Percentiles rank a stretch among this genome's conserved stretches.
These are phyloP conservation scores for Caprella mutica DNA, from an alignment of 2,888 invertebrate species.

Conservation along the genomic window DNA sequence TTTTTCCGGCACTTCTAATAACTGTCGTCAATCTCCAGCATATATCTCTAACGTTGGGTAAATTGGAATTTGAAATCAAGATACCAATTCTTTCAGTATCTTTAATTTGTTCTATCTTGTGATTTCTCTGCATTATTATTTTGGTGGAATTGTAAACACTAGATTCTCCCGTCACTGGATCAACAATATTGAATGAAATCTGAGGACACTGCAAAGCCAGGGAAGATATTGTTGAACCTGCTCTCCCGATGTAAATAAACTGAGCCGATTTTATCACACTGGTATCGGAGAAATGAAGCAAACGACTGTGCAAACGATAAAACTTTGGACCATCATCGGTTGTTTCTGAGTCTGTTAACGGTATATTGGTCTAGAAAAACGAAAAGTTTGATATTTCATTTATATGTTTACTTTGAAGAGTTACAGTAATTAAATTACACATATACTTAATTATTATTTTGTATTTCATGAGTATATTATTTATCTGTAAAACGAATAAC, in stretches of 20 bases:
- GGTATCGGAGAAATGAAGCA: too few species aligned
- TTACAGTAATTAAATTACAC: too few species aligned
- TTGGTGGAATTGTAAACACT: constrained; percentile 4
- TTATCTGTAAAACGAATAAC: too few species aligned
- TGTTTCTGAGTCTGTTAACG: too few species aligned
- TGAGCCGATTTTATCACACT: too few species aligned
- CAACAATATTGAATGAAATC: constrained; percentile 13
- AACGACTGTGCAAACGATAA: too few species aligned
- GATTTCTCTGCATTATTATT: constrained; percentile 18
- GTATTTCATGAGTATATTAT: too few species aligned
- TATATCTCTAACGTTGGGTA: constrained; percentile 62
- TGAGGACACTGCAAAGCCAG: constrained; percentile 13
- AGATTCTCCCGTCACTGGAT: not conserved
- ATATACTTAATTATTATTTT: too few species aligned
- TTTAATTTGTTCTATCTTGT: constrained; percentile 66
- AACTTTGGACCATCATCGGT: too few species aligned
- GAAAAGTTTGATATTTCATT: too few species aligned
- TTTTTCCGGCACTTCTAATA: constrained; percentile 64
- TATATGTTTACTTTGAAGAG: too few species aligned
- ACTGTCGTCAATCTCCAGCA: constrained; percentile 61
- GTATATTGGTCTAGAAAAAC: too few species aligned
- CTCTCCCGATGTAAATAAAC: constrained; percentile 22
- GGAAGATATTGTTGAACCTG: constrained; percentile 15
- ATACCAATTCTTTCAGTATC: constrained; percentile 79
- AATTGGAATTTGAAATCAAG: constrained; percentile 78